These are phyloP conservation scores for Actinia equina DNA, from an alignment of 64 coral and sea anemone species.

Conservation along the genomic window DNA sequence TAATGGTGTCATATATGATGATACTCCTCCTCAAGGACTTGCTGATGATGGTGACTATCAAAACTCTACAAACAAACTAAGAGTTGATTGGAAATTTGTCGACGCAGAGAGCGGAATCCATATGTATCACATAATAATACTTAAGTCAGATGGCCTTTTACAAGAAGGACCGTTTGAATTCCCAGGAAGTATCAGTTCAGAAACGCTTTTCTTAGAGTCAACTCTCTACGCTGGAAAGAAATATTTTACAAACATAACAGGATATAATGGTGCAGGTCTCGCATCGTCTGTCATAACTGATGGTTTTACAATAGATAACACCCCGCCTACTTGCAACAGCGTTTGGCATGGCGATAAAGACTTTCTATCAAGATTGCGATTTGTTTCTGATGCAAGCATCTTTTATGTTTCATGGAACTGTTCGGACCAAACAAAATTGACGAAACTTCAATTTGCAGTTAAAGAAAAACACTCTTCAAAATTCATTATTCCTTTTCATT, in stretches of 20 bases:
- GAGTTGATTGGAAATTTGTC: conserved; percentile 58
- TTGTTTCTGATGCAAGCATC: conserved; percentile 41
- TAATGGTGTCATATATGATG: conserved; percentile 72
- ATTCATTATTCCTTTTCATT: conserved; percentile 66
- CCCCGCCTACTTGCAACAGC: conserved; percentile 62
- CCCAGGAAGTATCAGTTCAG: conserved; percentile 7
- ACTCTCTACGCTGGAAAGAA: conserved; percentile 41
- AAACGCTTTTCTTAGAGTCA: conserved; percentile 21
- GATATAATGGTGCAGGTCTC: conserved; percentile 58
- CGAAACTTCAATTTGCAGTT: conserved; percentile 63
- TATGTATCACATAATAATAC: conserved; percentile 40
- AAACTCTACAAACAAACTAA: conserved; percentile 38
- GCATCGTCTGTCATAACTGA: conserved; percentile 38
- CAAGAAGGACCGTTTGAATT: conserved; percentile 59
- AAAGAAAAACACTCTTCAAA: conserved; percentile 45
- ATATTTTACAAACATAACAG: conserved; percentile 80
- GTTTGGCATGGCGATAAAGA: conserved; percentile 58
- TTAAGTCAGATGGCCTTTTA: background rate
- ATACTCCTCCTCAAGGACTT: conserved; percentile 56
- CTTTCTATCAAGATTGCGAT: conserved; percentile 22
- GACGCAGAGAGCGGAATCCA: conserved; percentile 71
- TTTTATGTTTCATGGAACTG: conserved; percentile 70
- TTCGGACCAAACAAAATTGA: conserved; percentile 69
- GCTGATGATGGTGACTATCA: conserved; percentile 70
- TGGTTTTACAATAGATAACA: conserved; percentile 81